Conservation (phyloP, 30 jellyfish, hydroid and myxozoan species). For the Hydractinia echinata region DNA sequence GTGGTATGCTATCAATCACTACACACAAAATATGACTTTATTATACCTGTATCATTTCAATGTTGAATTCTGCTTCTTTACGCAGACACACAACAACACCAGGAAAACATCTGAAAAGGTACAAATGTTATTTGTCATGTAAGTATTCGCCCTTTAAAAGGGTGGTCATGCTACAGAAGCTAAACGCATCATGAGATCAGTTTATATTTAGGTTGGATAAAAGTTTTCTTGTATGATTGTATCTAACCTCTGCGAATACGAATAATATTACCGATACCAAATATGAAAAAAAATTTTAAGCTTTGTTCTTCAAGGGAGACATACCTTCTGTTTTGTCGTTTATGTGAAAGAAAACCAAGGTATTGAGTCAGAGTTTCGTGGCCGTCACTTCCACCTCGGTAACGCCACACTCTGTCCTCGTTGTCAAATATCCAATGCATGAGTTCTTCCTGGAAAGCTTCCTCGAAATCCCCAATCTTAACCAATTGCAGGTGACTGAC, state of each 20-base stretch:
- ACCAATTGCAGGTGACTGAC: constrained; percentile 4
- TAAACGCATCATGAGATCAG: background rate
- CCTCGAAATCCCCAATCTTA: constrained; percentile 36
- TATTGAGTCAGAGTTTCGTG: constrained; percentile 70
- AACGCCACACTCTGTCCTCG: constrained; percentile 91
- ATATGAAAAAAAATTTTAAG: background rate
- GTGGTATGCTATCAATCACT: background rate
- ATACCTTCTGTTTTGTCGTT: constrained; percentile 16
- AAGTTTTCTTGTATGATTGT: background rate
- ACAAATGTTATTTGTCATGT: background rate
- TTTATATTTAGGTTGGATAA: background rate
- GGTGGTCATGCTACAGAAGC: no score
- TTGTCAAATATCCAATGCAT: constrained; percentile 83
- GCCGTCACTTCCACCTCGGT: constrained; percentile 90
- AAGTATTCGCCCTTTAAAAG: no score
- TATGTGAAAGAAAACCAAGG: constrained; percentile 46
- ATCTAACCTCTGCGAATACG: background rate
- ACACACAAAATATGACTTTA: background rate
- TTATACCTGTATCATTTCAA: background rate
- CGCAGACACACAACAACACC: constrained; percentile 10
- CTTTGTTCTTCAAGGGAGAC: background rate
- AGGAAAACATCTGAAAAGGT: constrained; percentile 13
- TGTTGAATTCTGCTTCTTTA: background rate
- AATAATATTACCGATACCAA: background rate
- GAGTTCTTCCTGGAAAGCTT: constrained; percentile 56